Evolutionary conservation across 2,113 vertebrate species (phyloP).

Genomic region (Chlorodrepanis virens): DNA sequence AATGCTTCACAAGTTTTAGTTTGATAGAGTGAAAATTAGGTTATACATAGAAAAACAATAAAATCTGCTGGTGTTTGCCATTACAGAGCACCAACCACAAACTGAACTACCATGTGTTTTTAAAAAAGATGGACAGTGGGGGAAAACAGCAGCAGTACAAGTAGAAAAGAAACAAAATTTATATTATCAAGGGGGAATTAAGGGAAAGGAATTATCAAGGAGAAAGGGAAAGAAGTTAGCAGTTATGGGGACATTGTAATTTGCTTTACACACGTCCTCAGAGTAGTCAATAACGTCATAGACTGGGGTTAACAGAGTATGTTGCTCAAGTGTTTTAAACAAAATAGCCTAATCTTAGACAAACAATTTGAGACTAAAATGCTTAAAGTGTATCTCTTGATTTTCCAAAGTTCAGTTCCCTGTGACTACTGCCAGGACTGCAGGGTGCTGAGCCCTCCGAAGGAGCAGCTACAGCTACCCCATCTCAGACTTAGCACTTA

Average conservation of each 20-base stretch:
- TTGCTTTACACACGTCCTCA: neutral
- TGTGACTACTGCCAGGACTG: neutral
- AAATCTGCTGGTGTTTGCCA: neutral
- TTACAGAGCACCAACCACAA: neutral
- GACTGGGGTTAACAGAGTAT: neutral
- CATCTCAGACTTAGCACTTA: neutral
- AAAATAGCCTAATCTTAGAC: conserved; percentile 7
- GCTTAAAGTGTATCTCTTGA: neutral
- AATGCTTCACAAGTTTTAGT: neutral
- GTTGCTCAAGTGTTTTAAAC: neutral
- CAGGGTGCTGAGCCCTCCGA: neutral
- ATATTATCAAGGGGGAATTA: neutral
- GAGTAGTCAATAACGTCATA: neutral
- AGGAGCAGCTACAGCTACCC: neutral
- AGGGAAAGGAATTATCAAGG: neutral
- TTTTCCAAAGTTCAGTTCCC: neutral
- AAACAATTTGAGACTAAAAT: conserved; percentile 3
- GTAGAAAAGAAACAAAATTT: neutral
- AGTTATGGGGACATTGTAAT: neutral
- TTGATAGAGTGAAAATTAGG: neutral
- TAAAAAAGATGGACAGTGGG: neutral
- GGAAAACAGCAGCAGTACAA: neutral
- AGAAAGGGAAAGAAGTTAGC: neutral
- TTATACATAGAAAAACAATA: neutral
- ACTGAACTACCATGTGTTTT: neutral